phyloP scores from a whole-genome alignment of 2,113 vertebrate genomes.

The Vidua chalybeata region DNA sequence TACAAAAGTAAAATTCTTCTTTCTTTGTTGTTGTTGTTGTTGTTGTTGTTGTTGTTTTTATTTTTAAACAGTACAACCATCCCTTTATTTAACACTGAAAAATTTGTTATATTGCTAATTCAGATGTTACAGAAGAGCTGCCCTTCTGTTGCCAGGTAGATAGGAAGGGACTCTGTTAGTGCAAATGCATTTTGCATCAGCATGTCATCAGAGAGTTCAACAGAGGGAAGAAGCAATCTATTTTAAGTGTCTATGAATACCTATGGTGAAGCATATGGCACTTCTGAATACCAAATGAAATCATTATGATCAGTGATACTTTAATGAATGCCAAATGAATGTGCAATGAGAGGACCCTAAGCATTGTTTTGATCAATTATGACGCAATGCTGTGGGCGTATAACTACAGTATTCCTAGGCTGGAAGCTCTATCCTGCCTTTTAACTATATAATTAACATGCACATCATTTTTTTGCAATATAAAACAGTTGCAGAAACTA shows the following conservation, averaged over 20 bases:
- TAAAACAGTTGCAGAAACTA: neutral
- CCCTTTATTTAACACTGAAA: neutral
- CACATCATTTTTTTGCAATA: neutral
- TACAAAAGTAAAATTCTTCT: neutral
- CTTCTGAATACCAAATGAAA: conserved; percentile 55
- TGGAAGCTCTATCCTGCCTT: neutral
- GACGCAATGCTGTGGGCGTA: neutral
- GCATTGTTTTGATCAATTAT: conserved; percentile 52
- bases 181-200: conserved; percentile 39
- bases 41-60: neutral
- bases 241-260: conserved; percentile 42
- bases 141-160: neutral
- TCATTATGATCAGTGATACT: conserved; percentile 17
- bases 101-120: conserved; percentile 1
- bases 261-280: conserved; percentile 27
- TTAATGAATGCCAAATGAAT: conserved; percentile 45
- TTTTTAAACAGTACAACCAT: neutral
- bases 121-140: neutral
- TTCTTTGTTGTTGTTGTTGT: neutral
- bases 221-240: conserved; percentile 25
- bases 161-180: neutral
- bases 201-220: conserved; percentile 19
- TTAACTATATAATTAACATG: conserved; percentile 9
- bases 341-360: neutral
- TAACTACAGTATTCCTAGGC: neutral